These are phyloP conservation scores for Tanaodytes sp. DNA, from an alignment of 2,888 invertebrate genomes.

Conservation along the genomic window DNA sequence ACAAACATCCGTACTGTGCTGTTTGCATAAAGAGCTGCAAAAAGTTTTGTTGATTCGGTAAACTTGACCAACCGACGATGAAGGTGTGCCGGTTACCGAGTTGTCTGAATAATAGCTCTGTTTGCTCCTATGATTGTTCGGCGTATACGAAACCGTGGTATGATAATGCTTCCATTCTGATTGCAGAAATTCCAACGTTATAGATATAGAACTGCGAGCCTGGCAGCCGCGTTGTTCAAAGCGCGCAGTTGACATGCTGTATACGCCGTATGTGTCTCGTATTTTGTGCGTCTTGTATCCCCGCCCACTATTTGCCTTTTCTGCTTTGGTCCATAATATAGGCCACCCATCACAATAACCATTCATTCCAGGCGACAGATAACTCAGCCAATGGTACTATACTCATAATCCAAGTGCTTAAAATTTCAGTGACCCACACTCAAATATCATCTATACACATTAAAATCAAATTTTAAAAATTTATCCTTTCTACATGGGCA, in stretches of 20 bases:
- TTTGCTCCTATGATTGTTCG: constrained; percentile 43
- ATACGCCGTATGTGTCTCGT: constrained; percentile 27
- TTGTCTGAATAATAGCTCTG: constrained; percentile 43
- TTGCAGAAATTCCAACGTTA: constrained; percentile 24
- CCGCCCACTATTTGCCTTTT: constrained; percentile 16
- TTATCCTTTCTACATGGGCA: too few species aligned
- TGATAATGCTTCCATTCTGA: constrained; percentile 47
- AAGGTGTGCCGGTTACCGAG: constrained; percentile 24
- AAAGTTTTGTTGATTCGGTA: constrained; percentile 7
- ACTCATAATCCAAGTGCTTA: too few species aligned
- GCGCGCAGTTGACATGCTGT: constrained; percentile 42
- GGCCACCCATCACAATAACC: constrained; percentile 6
- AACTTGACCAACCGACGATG: constrained; percentile 1
- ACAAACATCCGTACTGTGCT: background rate
- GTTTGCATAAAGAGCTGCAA: background rate
- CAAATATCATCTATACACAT: too few species aligned
- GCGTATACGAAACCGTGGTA: constrained; percentile 34
- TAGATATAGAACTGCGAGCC: constrained; percentile 37
- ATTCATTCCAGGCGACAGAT: background rate
- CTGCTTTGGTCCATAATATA: background rate
- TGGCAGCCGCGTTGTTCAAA: constrained; percentile 33
- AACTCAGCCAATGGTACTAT: too few species aligned
- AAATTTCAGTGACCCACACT: too few species aligned
- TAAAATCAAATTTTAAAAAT: too few species aligned
- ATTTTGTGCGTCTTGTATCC: constrained; percentile 26